Conservation (phyloP, 35 echinoderm and acorn worm species). For the Strongylocentrotus purpuratus region DNA sequence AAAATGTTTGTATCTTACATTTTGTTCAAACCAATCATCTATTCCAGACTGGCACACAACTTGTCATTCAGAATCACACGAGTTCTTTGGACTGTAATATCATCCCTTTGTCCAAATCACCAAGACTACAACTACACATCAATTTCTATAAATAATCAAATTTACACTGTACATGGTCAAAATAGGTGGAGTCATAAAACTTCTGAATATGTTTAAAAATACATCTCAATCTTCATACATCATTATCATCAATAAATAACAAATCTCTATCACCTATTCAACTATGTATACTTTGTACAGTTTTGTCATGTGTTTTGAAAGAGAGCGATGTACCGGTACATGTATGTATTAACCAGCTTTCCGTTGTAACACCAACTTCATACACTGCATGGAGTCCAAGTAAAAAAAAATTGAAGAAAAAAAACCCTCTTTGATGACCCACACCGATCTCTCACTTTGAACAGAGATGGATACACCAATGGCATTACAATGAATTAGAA, state of each 20-base stretch:
- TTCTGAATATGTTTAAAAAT: slow-evolving; percentile 12
- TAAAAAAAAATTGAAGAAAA: too few species aligned
- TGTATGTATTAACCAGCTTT: not conserved
- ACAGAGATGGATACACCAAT: not conserved
- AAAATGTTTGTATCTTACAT: too few species aligned
- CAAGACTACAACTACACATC: not conserved
- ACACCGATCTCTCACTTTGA: too few species aligned
- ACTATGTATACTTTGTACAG: slow-evolving; percentile 3
- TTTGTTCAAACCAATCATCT: too few species aligned
- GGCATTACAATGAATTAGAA: not conserved
- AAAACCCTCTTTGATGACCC: too few species aligned
- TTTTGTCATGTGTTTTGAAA: not conserved
- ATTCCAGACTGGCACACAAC: too few species aligned
- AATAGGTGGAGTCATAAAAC: not conserved
- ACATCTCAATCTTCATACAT: not conserved
- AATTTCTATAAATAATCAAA: not conserved
- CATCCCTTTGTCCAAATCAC: not conserved
- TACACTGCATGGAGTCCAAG: not conserved
- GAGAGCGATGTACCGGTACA: not conserved
- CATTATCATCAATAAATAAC: slow-evolving; percentile 9
- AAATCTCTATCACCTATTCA: not conserved
- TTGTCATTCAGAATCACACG: too few species aligned
- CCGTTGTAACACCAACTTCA: not conserved
- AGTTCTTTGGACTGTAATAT: too few species aligned
- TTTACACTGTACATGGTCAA: not conserved